These are phyloP conservation scores for Dryadula phaetusa DNA, from an alignment of 2,888 invertebrate species.

Conservation along the genomic window DNA sequence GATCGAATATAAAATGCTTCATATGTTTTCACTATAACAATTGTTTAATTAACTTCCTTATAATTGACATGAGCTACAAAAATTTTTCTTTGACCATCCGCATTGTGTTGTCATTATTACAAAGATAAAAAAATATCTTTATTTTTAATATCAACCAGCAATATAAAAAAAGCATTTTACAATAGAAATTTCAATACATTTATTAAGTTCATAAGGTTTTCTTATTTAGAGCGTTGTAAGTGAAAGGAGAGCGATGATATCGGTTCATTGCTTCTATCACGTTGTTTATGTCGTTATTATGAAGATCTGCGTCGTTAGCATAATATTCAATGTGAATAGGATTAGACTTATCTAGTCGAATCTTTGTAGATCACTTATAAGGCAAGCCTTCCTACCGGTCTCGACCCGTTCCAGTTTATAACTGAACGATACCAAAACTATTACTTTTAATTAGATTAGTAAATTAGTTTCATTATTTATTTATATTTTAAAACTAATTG, in stretches of 20 bases:
- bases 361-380: conserved; percentile 36
- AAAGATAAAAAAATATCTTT: not conserved
- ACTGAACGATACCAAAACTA: conserved; percentile 11
- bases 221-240: conserved; percentile 23
- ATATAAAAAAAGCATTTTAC: not conserved
- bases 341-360: conserved; percentile 33
- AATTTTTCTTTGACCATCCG: not conserved
- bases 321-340: conserved; percentile 35
- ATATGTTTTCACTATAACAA: not conserved
- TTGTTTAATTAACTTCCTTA: not conserved
- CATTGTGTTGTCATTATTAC: not conserved
- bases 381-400: conserved; percentile 12
- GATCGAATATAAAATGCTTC: not conserved
- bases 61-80: not conserved
- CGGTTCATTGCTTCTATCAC: conserved; percentile 37
- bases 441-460: conserved; percentile 16
- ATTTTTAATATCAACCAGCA: not conserved
- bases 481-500: not conserved
- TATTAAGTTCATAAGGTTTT: conserved; percentile 10
- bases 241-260: conserved; percentile 42
- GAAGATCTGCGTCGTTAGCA: conserved; percentile 44
- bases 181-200: not conserved
- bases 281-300: conserved; percentile 44
- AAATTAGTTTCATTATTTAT: not conserved
- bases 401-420: conserved; percentile 7